Evolutionary conservation across 2,888 invertebrate genomes (phyloP), one percentile per base, ranked within the genome.

Genomic region (Cephus spinipes): DNA sequence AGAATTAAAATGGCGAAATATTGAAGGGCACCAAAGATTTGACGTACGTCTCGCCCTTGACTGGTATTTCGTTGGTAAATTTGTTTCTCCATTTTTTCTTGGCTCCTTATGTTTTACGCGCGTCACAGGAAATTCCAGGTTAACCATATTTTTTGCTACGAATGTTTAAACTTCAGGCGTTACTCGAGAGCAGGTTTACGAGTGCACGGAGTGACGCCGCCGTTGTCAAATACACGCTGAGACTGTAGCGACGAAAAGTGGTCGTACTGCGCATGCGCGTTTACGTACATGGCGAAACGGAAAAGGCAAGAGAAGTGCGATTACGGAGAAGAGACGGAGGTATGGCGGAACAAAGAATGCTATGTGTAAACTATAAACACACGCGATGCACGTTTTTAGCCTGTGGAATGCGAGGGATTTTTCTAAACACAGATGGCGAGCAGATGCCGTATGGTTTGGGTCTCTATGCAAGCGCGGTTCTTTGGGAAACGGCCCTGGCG

Each of bases 401-500:
- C 81, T 80, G 80, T 81, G 82, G 86, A 84, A 87, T 87, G 86
- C 83, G 84, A 87, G 85, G 83, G 86, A 90, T 90, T 89, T 90
- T 89, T 89, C 87, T 87, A 88, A 89, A 88, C 87, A 86, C 90
- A 89, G 88, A 88, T 90, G 89, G 88, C 87, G 84, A 88, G 86
- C 90, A 90, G 90, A 90, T 89, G 89, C 86, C 85, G 81, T 83
- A 76, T 73, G 82, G 81, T 81, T 85, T 78, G 80, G 79, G 71
- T 32, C 71, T 71, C 71, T 31, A 33, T 71, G 71, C 31, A 33
- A 31, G 71, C 71, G 30, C 71, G 71, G 15, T 12, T 55, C 55
- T 71, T 71, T 71, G 32, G 71, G 31, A 71, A 71, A 30, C 11
- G 32, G 71, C 71, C 12, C 31, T 71, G 55, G 55, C 55, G 55